Evolutionary conservation across 2,113 vertebrate genomes (phyloP), one percentile per base, ranked within the genome.

Genomic region (Echinops telfairi): DNA sequence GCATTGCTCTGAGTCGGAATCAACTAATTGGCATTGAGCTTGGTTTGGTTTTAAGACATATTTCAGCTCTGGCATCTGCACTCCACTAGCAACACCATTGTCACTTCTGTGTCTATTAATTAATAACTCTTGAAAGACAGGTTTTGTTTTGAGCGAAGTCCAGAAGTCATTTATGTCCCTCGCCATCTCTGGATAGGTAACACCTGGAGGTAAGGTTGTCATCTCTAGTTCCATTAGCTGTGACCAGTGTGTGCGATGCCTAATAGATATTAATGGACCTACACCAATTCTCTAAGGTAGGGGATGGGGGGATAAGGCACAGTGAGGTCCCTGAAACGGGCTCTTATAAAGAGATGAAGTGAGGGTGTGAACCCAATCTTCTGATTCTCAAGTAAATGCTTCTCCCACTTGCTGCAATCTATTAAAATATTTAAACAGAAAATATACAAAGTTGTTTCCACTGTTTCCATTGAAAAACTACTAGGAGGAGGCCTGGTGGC

Each of bases 281-380:
- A 33, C 31, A 77, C 47, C 76, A 16, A 68, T 92, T 85, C 25
- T 82, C 60, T 68, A 53, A 73, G 43, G 73, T 15, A 36, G 19
- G 8, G 22, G 3, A n/a, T 47, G 6, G 33, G 17, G 58, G 31
- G 20, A 36, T 36, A 8, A 14, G 40, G 36, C 29, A 86, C 10
- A 64, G 14, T 22, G 40, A 25, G 64, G 2, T 14, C 10, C 22
- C 76, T 40, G 43, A 89, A 66, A 27, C 31, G 64, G 38, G 31
- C 17, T 87, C 70, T 81, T 58, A 83, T 31, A 82, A 82, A 88
- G 57, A 82, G 43, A 93, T n/a, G 77, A 62, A 87, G 82, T 2
- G 9, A 81, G 33, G 19, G 79, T 68, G 36, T 14, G 27, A 93
- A 80, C 22, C 38, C 25, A 83, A 11, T 88, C 36, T 95, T 70